phyloP scores from a whole-genome alignment of 1,140 invertebrate genomes.

The Agrypnia vestita region DNA sequence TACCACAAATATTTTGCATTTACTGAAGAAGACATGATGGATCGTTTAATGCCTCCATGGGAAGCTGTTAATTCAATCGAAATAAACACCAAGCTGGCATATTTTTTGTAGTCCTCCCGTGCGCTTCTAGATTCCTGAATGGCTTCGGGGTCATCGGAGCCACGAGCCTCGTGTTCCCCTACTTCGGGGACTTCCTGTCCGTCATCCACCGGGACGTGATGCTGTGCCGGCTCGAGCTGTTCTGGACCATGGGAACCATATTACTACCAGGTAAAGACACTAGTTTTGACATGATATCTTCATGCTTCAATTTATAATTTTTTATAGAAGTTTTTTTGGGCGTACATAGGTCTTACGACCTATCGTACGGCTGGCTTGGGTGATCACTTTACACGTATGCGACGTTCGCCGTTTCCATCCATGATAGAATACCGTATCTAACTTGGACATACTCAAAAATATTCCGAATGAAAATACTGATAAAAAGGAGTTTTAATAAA shows the following conservation, averaged over 20 bases:
- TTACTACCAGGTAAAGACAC: conserved; percentile 69
- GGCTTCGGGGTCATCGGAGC: conserved; percentile 77
- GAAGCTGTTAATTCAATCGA: not conserved
- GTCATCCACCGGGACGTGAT: conserved; percentile 73
- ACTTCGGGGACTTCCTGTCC: conserved; percentile 76
- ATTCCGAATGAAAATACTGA: too few species aligned
- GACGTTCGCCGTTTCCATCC: too few species aligned
- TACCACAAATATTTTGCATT: too few species aligned
- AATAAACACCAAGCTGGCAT: conserved; percentile 54
- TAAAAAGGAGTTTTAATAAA: too few species aligned
- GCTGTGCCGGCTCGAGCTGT: conserved; percentile 74
- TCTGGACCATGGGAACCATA: conserved; percentile 76
- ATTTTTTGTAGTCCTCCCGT: conserved; percentile 67
- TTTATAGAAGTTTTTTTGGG: too few species aligned
- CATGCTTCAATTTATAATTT: not conserved
- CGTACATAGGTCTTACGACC: too few species aligned
- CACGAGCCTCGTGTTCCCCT: conserved; percentile 75
- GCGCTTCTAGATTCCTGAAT: conserved; percentile 76
- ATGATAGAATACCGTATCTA: too few species aligned
- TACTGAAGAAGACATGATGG: too few species aligned
- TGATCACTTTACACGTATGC: too few species aligned
- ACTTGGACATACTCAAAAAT: too few species aligned
- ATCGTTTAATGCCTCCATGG: too few species aligned
- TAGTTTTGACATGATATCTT: not conserved
- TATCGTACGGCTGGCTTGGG: too few species aligned